phyloP scores from a whole-genome alignment of 2,797 vertebrate genomes.

The Cyclura pinguis region DNA sequence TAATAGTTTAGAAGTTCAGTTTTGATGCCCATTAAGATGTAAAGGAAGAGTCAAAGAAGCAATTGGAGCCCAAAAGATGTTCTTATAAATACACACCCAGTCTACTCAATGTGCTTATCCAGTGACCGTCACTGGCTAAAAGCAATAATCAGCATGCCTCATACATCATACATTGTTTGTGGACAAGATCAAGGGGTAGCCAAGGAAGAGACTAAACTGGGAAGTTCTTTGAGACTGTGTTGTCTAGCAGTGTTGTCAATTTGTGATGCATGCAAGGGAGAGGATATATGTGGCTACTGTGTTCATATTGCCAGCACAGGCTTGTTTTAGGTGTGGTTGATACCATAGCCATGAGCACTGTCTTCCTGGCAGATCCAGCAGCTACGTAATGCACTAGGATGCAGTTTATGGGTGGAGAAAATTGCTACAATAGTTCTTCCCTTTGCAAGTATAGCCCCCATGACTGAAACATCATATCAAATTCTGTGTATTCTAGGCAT shows the following conservation, averaged over 20 bases:
- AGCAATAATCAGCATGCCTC: neutral
- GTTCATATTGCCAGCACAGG: conserved; percentile 13
- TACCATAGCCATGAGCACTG: neutral
- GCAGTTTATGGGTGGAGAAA: neutral
- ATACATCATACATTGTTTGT: neutral
- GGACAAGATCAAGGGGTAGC: neutral
- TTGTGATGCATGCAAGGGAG: neutral
- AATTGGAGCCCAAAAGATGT: neutral
- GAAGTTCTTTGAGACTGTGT: neutral
- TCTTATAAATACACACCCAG: neutral
- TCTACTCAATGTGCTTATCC: neutral
- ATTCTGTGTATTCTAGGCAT: neutral
- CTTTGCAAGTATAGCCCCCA: neutral
- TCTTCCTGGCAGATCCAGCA: neutral
- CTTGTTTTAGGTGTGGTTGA: conserved; percentile 23
- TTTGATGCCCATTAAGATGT: neutral
- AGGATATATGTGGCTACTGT: neutral
- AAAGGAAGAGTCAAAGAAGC: neutral
- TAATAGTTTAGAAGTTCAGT: neutral
- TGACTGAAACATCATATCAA: neutral
- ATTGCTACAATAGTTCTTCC: neutral
- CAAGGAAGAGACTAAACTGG: neutral
- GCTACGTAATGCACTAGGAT: neutral
- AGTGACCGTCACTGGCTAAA: neutral
- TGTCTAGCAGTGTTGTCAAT: neutral